These are phyloP conservation scores for Chlorodrepanis virens DNA, from an alignment of 2,113 vertebrate genomes.

Conservation along the genomic window DNA sequence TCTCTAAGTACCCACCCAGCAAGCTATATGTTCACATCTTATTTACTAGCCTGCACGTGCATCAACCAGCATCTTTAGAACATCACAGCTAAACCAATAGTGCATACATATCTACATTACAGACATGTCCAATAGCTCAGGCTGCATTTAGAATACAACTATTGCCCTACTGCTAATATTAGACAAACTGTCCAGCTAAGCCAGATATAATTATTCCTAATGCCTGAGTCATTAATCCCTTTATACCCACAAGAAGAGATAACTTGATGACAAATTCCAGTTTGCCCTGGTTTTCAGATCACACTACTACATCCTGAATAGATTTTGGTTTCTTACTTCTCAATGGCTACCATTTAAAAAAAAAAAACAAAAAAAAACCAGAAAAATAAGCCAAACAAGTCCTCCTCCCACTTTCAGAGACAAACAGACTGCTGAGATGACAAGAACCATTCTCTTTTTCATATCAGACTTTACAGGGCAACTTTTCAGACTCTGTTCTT, in stretches of 20 bases:
- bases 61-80: background rate
- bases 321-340: background rate
- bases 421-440: background rate
- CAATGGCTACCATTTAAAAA: background rate
- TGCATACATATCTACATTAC: background rate
- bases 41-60: background rate
- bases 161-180: background rate
- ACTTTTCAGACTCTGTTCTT: background rate
- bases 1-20: background rate
- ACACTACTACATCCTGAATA: background rate
- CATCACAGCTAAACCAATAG: background rate
- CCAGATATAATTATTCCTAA: constrained; percentile 20
- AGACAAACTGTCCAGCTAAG: background rate
- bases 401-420: background rate
- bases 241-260: background rate
- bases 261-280: constrained; percentile 25
- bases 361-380: background rate
- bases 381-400: background rate
- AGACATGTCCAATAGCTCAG: background rate
- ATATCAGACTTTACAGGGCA: background rate
- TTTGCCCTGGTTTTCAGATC: background rate
- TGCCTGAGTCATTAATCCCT: constrained; percentile 23
- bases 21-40: background rate
- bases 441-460: background rate
- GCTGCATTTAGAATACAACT: background rate